Conservation (phyloP, 2,888 invertebrate species). For the Amphipyra berbera region DNA sequence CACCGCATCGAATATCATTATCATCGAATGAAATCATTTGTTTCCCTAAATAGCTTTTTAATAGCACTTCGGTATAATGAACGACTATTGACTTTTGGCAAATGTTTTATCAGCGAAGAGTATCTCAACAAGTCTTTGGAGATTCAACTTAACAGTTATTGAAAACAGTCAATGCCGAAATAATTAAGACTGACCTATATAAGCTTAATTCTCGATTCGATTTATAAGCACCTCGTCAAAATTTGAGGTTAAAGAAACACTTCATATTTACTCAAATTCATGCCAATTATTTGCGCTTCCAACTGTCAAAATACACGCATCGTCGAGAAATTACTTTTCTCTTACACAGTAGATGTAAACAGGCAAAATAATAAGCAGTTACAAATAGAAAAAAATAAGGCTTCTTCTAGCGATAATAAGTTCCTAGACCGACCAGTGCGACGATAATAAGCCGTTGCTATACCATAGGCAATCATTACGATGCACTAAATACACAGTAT, state of each 20-base stretch:
- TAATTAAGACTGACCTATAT: slow-evolving; percentile 14
- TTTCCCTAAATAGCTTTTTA: slow-evolving; percentile 41
- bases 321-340: not conserved
- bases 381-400: slow-evolving; percentile 16
- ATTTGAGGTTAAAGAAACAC: slow-evolving; percentile 1
- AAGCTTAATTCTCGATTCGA: slow-evolving; percentile 11
- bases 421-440: slow-evolving; percentile 38
- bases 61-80: slow-evolving; percentile 28
- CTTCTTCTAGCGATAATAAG: slow-evolving; percentile 21
- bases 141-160: slow-evolving; percentile 17
- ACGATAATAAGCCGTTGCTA: slow-evolving; percentile 41
- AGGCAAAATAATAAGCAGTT: slow-evolving; percentile 20
- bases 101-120: slow-evolving; percentile 16
- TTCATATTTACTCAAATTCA: slow-evolving; percentile 5
- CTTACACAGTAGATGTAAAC: not conserved
- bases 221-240: slow-evolving; percentile 1
- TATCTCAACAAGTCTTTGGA: slow-evolving; percentile 1
- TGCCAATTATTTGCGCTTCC: not conserved
- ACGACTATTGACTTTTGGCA: slow-evolving; percentile 18
- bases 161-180: slow-evolving; percentile 15
- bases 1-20: slow-evolving; percentile 48
- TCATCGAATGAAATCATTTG: slow-evolving; percentile 49
- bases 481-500: slow-evolving; percentile 55
- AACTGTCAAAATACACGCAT: not conserved
- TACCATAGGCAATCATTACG: slow-evolving; percentile 49